Percentiles rank a stretch among this genome's conserved stretches.
These are phyloP conservation scores for Patella depressa DNA, from an alignment of 2,888 invertebrate genomes.

Conservation along the genomic window DNA sequence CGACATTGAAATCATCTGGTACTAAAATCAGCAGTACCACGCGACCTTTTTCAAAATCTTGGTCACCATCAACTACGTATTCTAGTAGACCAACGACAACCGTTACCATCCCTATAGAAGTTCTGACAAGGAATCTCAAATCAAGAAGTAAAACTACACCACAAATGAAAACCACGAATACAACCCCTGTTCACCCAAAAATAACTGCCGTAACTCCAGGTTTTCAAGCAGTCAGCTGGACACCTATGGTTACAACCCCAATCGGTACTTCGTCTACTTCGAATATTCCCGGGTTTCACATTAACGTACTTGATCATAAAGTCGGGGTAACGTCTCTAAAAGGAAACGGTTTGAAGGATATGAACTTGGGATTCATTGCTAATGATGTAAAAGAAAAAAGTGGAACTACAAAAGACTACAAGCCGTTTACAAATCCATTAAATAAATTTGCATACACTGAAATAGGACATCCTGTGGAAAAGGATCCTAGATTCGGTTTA, in stretches of 20 bases:
- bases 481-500: neutral
- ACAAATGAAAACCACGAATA: no score
- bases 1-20: neutral
- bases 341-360: neutral
- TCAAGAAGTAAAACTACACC: neutral
- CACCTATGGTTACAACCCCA: no score
- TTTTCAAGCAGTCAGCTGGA: no score
- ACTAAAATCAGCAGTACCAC: neutral
- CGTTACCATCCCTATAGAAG: neutral
- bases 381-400: neutral
- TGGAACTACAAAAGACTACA: neutral
- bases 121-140: neutral
- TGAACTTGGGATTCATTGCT: neutral
- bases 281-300: no score
- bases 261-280: no score
- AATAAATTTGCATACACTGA: constrained; percentile 1
- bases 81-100: neutral
- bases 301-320: no score
- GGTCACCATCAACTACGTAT: neutral
- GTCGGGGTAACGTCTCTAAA: no score
- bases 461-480: neutral
- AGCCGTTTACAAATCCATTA: neutral
- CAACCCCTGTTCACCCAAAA: no score
- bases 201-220: no score
- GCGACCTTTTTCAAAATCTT: neutral